Percentiles rank a stretch among this genome's conserved stretches.
phyloP scores from a whole-genome alignment of 2,888 invertebrate genomes.

The Athripsodes cinereus region DNA sequence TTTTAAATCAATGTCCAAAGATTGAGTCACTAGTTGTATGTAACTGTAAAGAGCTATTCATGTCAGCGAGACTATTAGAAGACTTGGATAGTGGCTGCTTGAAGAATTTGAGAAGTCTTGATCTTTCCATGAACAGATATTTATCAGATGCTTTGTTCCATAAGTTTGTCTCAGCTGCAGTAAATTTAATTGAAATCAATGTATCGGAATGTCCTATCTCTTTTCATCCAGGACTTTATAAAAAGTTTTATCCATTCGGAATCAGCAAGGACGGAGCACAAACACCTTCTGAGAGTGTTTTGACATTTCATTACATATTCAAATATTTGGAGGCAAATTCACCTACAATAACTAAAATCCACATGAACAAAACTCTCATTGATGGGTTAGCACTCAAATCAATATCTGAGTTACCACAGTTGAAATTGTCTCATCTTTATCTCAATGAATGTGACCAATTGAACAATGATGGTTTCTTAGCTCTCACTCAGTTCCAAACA shows the following conservation, averaged over 20 bases:
- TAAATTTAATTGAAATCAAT: conserved; percentile 54
- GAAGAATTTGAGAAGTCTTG: conserved; percentile 51
- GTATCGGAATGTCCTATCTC: conserved; percentile 64
- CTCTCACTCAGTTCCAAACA: conserved; percentile 51
- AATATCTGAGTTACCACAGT: conserved; percentile 47
- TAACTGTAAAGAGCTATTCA: conserved; percentile 64
- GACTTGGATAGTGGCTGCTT: conserved; percentile 44
- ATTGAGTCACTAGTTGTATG: conserved; percentile 55
- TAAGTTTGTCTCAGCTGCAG: conserved; percentile 56
- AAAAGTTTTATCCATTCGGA: conserved; percentile 58
- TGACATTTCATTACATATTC: conserved; percentile 63
- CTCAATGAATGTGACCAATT: conserved; percentile 58
- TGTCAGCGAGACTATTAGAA: conserved; percentile 65
- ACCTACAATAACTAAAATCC: conserved; percentile 50
- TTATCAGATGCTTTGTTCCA: conserved; percentile 68
- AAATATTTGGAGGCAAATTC: conserved; percentile 52
- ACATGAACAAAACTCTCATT: conserved; percentile 63
- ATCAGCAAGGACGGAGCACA: conserved; percentile 32
- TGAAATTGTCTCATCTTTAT: conserved; percentile 48
- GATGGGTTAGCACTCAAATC: conserved; percentile 55
- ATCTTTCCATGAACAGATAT: conserved; percentile 62
- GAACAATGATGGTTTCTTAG: conserved; percentile 51
- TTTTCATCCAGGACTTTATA: conserved; percentile 62
- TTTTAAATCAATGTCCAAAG: conserved; percentile 51
- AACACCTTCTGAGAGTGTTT: conserved; percentile 59